Percentiles rank a stretch among this genome's conserved stretches.
Evolutionary conservation across 2,113 vertebrate genomes (phyloP).

Genomic region (Zosterops hypoxanthus): DNA sequence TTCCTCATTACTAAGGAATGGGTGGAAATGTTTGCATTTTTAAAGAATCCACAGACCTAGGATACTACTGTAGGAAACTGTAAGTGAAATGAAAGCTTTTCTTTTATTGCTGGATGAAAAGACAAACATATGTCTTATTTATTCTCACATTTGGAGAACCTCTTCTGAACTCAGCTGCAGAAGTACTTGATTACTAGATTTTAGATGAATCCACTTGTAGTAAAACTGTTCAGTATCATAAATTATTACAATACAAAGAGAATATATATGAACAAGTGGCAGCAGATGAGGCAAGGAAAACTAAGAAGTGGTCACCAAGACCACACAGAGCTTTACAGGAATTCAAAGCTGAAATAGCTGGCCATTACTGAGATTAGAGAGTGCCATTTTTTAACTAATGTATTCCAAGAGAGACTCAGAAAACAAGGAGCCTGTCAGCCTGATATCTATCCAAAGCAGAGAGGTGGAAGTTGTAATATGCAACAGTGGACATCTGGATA

Average conservation of each 20-base stretch:
- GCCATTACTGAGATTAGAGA: not conserved
- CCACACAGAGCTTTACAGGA: not conserved
- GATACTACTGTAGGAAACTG: not conserved
- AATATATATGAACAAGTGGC: not conserved
- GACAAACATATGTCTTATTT: not conserved
- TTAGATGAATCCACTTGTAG: not conserved
- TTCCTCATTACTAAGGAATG: slow-evolving; percentile 42
- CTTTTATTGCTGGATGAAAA: not conserved
- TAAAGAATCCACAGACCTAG: slow-evolving; percentile 15
- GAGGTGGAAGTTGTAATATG: not conserved
- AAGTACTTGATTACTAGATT: not conserved
- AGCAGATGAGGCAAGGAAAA: not conserved
- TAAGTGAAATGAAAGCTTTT: not conserved
- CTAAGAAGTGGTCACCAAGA: not conserved
- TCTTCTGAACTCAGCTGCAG: not conserved
- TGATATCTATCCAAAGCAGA: not conserved
- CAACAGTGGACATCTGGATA: slow-evolving; percentile 32
- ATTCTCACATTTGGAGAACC: not conserved
- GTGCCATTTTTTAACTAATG: not conserved
- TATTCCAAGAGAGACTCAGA: not conserved
- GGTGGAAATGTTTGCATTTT: slow-evolving; percentile 40
- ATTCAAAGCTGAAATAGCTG: not conserved
- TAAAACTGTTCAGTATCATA: not conserved
- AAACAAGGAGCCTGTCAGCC: not conserved
- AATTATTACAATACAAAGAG: not conserved